These are phyloP conservation scores for Haliclystus octoradiatus DNA, from an alignment of 30 jellyfish, hydroid and myxozoan genomes.

Conservation along the genomic window DNA sequence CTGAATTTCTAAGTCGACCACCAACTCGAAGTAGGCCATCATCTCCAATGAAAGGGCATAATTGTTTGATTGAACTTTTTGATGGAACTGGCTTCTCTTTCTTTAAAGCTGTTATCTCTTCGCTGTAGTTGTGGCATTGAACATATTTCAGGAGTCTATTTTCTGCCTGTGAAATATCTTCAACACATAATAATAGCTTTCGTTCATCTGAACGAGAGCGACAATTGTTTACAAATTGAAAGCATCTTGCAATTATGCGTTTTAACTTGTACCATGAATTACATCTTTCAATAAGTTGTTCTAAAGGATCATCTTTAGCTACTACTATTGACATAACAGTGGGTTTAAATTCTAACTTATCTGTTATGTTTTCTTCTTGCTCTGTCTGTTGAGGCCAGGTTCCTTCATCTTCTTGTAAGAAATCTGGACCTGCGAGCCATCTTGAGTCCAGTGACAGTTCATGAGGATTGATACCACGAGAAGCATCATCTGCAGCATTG, in stretches of 20 bases:
- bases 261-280: neutral
- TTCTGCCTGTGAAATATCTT: conserved; percentile 16
- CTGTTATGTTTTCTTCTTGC: too few species aligned
- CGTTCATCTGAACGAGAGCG: neutral
- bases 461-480: too few species aligned
- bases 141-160: conserved; percentile 15
- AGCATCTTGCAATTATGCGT: conserved; percentile 2
- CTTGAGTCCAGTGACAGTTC: too few species aligned
- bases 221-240: neutral
- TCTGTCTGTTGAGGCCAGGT: too few species aligned
- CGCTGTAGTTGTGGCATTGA: conserved; percentile 7
- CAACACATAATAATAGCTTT: neutral
- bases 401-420: too few species aligned
- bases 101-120: conserved; percentile 11
- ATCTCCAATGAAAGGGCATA: conserved; percentile 24
- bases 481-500: too few species aligned
- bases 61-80: neutral
- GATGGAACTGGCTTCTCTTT: neutral
- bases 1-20: conserved; percentile 20
- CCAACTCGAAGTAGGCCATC: conserved; percentile 40
- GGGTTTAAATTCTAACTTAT: too few species aligned
- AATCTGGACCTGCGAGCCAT: too few species aligned
- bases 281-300: neutral
- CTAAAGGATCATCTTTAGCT: neutral
- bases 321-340: too few species aligned